Evolutionary conservation across 2,797 vertebrate genomes (phyloP), one percentile per base, ranked within the genome.

Genomic region (Falco concolor): DNA sequence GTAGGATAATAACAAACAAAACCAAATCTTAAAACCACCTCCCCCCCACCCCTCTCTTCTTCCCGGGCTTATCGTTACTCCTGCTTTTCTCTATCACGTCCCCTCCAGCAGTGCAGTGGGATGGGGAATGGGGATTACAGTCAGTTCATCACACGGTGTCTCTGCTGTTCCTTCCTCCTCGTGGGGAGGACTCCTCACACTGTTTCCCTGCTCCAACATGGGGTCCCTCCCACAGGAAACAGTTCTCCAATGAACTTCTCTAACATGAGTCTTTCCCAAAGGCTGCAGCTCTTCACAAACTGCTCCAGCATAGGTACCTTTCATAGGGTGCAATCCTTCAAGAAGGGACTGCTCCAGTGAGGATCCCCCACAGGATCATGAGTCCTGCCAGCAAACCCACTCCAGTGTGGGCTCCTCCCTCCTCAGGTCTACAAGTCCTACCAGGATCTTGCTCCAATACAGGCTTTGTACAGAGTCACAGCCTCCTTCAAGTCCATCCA

Each of bases 221-320:
- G 13, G 2, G 32, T 17, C 3, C 13, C 34, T 36, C 27, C 23
- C 11, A 11, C 1, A 1, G 52, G 22, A 67, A 13, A 44, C 8
- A 28, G 13, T 23, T 8, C 27, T 49, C 24, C 18, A 42, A 50
- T 2, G 3, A 52, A 70, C 40, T 18, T 24, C 19, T 32, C 13
- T 3, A 2, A 6, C 2, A 3, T 49, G 24, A 40, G 40, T 59
- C 25, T 13, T 42, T 59, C 34, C 40, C 23, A 36, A 1, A 16
- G 52, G 30, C 18, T 70, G 10, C 30, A 47, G 12, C 22, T 59
- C 45, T 47, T 77, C n/a, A 73, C 0, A 0, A 36, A 42, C 45
- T 65, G 5, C 22, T 82, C 9, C 38, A 64, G 13, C 1, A 1
- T 36, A 13, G 5, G 6, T 32, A 12, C 28, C 8, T 69, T 57